Evolutionary conservation across 2,888 invertebrate species (phyloP).

Genomic region (Cheilosia grossa): DNA sequence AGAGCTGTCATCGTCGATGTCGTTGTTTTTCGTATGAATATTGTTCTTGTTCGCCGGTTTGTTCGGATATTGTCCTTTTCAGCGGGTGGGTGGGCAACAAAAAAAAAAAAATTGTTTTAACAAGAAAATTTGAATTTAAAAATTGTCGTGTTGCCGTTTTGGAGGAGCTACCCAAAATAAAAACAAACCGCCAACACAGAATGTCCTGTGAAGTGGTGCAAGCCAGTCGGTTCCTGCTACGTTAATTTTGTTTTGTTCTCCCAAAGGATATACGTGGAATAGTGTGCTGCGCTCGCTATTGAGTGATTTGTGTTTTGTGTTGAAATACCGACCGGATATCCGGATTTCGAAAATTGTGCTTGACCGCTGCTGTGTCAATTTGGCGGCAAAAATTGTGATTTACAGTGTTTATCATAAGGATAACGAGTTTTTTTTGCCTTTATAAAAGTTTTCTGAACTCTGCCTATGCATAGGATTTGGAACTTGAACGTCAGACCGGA

Average conservation of each 20-base stretch:
- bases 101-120: slow-evolving; percentile 5
- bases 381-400: slow-evolving; percentile 46
- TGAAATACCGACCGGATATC: slow-evolving; percentile 60
- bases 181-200: slow-evolving; percentile 24
- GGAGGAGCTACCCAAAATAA: slow-evolving; percentile 11
- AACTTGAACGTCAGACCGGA: slow-evolving; percentile 45
- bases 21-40: slow-evolving; percentile 55
- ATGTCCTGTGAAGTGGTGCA: slow-evolving; percentile 23
- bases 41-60: slow-evolving; percentile 69
- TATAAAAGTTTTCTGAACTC: neutral
- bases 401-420: slow-evolving; percentile 34
- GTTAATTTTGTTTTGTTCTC: slow-evolving; percentile 3
- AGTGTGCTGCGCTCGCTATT: slow-evolving; percentile 38
- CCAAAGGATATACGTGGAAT: slow-evolving; percentile 2
- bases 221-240: slow-evolving; percentile 16
- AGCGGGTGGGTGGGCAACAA: slow-evolving; percentile 26
- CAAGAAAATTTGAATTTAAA: slow-evolving; percentile 5
- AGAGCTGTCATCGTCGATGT: slow-evolving; percentile 62
- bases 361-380: slow-evolving; percentile 52
- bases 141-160: slow-evolving; percentile 5
- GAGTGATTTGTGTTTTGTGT: slow-evolving; percentile 57
- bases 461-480: slow-evolving; percentile 11
- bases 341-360: slow-evolving; percentile 55
- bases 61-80: slow-evolving; percentile 43
- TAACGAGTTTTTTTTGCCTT: slow-evolving; percentile 24